Base-by-base conservation (phyloP, 2,888 invertebrate genomes). In the Norana najaformis region DNA sequence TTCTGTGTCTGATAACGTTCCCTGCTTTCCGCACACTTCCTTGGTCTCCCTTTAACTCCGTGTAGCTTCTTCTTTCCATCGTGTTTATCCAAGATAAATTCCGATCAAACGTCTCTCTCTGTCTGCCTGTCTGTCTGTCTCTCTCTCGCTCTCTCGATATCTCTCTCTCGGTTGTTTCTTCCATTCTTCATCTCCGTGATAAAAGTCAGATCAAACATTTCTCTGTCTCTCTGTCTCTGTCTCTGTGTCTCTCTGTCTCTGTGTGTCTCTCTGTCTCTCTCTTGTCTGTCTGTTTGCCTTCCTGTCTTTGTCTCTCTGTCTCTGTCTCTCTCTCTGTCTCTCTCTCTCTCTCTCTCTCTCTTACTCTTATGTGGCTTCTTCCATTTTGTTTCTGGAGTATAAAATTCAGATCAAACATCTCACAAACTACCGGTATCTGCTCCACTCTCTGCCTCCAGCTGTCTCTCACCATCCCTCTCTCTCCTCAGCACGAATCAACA, bases 71-170 rank as follows among this genome's bases (percentile, higher is more conserved):
- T 47, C 47, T 47, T 8, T 69, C n/a, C 69, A 30, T n/a, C 30
- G 69, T 69, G 69, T 69, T 69, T 69, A 69, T 69, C n/a, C 69
- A n/a, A 69, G 69, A 69, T 69, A 69, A 69, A 69, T 69, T 69
- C n/a, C 30, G 69, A 69, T 69, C 69, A 69, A 69, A 69, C 69
- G n/a, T 69, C n/a, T n/a, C 11, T 47, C 18, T 18, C 11, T 8
- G 47, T 18, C 47, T 47, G 47, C 20, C 18, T 18, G 47, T 69
- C 30, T 69, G 30, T 69, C 69, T 47, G 14, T 16, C 47, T 47
- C 18, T 47, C 47, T 47, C 47, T 47, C 3, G 13, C 47, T 14
- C 14, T 47, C 18, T 47, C 47, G 30, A 0, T n/a, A 6, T 16
- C 8, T 69, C n/a, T n/a, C 69, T 69, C n/a, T 69, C n/a, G n/a